Base-by-base conservation (phyloP, 2,797 vertebrate genomes). In the Sebastes iracundus region DNA sequence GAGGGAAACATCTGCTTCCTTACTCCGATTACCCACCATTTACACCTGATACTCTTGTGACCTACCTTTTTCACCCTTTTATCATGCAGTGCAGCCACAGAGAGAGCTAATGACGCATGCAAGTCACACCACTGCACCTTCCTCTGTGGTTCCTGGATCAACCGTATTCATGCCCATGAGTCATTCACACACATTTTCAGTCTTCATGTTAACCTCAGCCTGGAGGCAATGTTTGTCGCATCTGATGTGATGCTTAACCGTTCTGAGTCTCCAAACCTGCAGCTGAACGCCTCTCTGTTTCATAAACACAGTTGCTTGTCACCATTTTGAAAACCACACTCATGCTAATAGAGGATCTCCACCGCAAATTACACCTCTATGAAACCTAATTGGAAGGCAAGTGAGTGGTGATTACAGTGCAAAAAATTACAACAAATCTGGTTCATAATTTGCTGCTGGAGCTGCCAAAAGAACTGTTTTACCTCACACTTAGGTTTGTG, bases 1-100 rank as follows among this genome's bases (percentile, higher is more conserved):
- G 52, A 11, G 68, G 69, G 30, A 80, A 82, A 77, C 82, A 81
- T 64, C 79, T 83, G 77, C 72, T 65, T 83, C 70, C 66, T 81
- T 65, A 35, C 58, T 82, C 75, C 16, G 23, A 42, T 87, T 81
- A 84, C 64, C 6, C 64, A 32, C 60, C 61, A 30, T 71, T 77
- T 66, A 66, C 63, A 86, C 80, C 65, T 66, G 79, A 88, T 74
- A 72, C 77, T 78, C 63, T 77, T 84, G 79, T 69, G 79, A 81
- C 58, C 77, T 52, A 42, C 52, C 56, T 55, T 14, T 52, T 25
- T 61, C 62, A 22, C 56, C 32, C 59, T 65, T 35, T 73, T 10
- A 65, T 80, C 65, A 70, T 33, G 82, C 66, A 75, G 3, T 42
- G 46, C 23, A 4, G 16, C 58, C 72, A 56, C 53, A 60, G 30